Evolutionary conservation across 2,113 vertebrate species (phyloP), one percentile per base, ranked within the genome.

Genomic region (Neogale vison): DNA sequence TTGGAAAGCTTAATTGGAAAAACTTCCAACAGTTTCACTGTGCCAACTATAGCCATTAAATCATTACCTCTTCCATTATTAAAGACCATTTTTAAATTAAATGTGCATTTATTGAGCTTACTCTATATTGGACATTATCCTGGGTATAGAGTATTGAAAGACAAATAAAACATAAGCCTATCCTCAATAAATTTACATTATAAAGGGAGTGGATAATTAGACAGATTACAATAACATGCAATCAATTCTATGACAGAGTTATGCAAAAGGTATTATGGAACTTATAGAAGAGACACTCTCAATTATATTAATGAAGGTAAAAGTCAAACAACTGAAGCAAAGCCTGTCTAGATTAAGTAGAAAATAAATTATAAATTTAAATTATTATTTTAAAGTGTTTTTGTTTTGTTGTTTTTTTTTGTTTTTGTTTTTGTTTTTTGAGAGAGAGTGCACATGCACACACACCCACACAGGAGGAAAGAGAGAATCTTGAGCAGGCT

Each of bases 1-100:
- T 42, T 77, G 90, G 61, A 92, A 95, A 96, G 45, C 26, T 3
- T 76, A 97, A 96, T 1, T 18, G 15, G 45, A 90, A 52, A 87
- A 93, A 4, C 34, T 79, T 86, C 36, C 23, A 79, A 79, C 15
- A 63, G 34, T 57, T 85, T 71, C 24, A 80, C 1, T 36, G 2
- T 20, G 92, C 23, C 34, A 76, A 29, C 42, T 63, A 84, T 0
- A 95, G 65, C 24, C 20, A 31, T 50, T 11, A 21, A 7, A 1
- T 47, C 17, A 50, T 77, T 14, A n/a, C 7, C 47, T 81, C 7
- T 42, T 45, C 7, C 42, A 92, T 47, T 45, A 29, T 21, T 71
- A 80, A 95, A 93, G 8, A 77, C 6, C 26, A 89, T 84, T 92
- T 93, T 82, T 4, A 84, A 96, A 86, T 50, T 45, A 23, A 20